Evolutionary conservation across 64 coral and sea anemone species (phyloP), one percentile per base, ranked within the genome.

Genomic region (Actinia equina): DNA sequence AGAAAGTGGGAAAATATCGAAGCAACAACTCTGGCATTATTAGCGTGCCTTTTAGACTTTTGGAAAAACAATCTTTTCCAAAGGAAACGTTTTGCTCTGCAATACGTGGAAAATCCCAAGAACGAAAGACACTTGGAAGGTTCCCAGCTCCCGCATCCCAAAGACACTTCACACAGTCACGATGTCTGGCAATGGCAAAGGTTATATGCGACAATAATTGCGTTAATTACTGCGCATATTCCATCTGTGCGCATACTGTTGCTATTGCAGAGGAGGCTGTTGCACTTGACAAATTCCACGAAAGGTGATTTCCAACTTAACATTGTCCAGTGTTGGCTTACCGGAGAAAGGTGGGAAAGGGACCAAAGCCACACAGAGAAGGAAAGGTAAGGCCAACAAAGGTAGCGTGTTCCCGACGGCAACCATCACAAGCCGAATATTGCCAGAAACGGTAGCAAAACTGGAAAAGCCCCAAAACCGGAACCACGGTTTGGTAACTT

Each of bases 361-460:
- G 17, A 81, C 83, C 8, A 94, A 81, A 71, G 53, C 88, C 5
- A 94, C 92, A 11, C 88, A 94, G 79, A 56, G 74, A 74, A 52
- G 87, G 82, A 94, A 89, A 54, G 92, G 92, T 22, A 77, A 62
- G 19, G n/a, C 53, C 71, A 94, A 94, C 88, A 94, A 89, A 89
- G 46, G 77, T 12, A 46, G 59, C 14, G n/a, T n/a, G n/a, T n/a
- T n/a, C n/a, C n/a, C n/a, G n/a, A n/a, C n/a, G n/a, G n/a, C n/a
- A n/a, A n/a, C n/a, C n/a, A n/a, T n/a, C n/a, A n/a, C n/a, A n/a
- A n/a, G n/a, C n/a, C n/a, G n/a, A n/a, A n/a, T n/a, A n/a, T n/a
- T n/a, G n/a, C n/a, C n/a, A n/a, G n/a, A n/a, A n/a, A n/a, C n/a
- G n/a, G n/a, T n/a, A n/a, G n/a, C n/a, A n/a, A n/a, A n/a, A n/a